Evolutionary conservation across 1,140 invertebrate genomes (phyloP), one percentile per base, ranked within the genome.

Genomic region (Ostrea edulis): DNA sequence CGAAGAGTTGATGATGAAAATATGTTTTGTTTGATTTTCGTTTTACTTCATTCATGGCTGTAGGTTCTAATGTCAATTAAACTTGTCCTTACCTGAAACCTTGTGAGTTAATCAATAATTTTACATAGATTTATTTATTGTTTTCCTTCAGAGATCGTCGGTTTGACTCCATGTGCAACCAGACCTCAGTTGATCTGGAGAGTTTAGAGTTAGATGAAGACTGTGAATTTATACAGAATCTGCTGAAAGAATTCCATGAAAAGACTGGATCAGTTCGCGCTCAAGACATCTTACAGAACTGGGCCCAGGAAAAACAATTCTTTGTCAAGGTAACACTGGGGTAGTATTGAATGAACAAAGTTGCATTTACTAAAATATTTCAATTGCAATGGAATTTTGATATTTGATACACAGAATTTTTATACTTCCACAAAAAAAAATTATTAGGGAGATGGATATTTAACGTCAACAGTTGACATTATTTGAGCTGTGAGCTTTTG

Each of bases 251-350:
- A 94, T 99, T 99, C 94, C 95, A 97, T 53, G 96, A 97, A 52
- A 97, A 98, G 93, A 99, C 99, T 35, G 98, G 97, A 89, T 99
- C 98, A 1, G 93, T 97, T 85, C 96, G 99, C 86, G 98, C 98
- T 25, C 94, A 96, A 91, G 95, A 97, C 82, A 95, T 99, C 25
- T 94, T 99, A 0, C 95, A 96, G 55, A 96, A 97, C 87, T 99
- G 98, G 98, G 97, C 97, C 2, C 96, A 96, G 88, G 96, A 97
- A 62, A 96, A 97, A 11, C 96, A 96, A 52, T 96, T 97, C 93
- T 99, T 99, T 94, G 96, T 99, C 65, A 99, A 99, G 96, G 98
- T 97, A 52, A 14, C 71, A 25, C 12, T 81, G 12, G 14, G 5
- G 0, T 0, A 25, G 35, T 44, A 44, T 44, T 44, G 1, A 2